Evolutionary conservation across 2,113 vertebrate genomes (phyloP).

Genomic region (Menura novaehollandiae): DNA sequence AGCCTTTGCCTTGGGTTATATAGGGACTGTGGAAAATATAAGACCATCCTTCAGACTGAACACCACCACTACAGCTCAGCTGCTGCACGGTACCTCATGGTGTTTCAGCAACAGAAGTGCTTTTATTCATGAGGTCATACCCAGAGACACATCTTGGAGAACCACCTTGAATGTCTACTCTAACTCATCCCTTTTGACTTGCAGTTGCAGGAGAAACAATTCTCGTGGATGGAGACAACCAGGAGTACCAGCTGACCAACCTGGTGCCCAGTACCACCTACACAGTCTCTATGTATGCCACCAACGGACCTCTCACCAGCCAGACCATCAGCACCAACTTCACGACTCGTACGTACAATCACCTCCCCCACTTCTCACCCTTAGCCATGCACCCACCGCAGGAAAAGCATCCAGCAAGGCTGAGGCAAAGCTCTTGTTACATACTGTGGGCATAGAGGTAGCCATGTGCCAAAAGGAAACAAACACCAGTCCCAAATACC

Average conservation of each 20-base stretch:
- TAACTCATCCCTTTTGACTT: not conserved
- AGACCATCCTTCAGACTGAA: not conserved
- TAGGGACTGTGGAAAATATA: not conserved
- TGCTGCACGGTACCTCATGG: not conserved
- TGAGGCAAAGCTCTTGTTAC: not conserved
- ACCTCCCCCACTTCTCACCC: not conserved
- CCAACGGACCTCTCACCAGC: conserved; percentile 87
- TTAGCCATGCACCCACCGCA: not conserved
- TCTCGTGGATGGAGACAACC: conserved; percentile 85
- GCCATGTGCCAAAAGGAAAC: not conserved
- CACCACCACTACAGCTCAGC: not conserved
- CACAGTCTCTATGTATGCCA: conserved; percentile 85
- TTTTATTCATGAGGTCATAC: not conserved
- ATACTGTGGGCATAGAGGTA: fast-evolving
- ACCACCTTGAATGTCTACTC: not conserved
- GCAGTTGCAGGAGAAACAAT: conserved; percentile 89
- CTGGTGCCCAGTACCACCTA: conserved; percentile 89
- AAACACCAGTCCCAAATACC: not conserved
- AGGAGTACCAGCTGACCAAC: conserved; percentile 85
- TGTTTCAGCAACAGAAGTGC: not conserved
- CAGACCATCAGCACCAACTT: conserved; percentile 87
- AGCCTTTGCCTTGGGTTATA: not conserved
- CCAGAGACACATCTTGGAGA: not conserved
- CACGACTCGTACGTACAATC: conserved; percentile 85
- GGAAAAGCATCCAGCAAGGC: not conserved